Percentiles rank a stretch among this genome's conserved stretches.
phyloP scores from a whole-genome alignment of 2,113 vertebrate genomes.

The Beaufortia kweichowensis region DNA sequence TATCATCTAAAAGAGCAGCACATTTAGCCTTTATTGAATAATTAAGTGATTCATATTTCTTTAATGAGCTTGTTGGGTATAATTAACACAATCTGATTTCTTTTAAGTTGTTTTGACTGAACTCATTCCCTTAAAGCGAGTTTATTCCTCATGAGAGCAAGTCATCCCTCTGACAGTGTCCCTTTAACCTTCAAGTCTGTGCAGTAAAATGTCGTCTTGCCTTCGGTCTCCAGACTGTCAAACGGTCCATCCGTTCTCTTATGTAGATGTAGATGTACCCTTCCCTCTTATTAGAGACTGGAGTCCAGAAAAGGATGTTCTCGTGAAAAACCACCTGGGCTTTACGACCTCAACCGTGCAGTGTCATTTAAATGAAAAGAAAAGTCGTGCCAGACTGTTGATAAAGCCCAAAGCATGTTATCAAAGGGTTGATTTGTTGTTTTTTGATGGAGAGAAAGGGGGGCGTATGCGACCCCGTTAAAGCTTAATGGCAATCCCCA shows the following conservation, averaged over 20 bases:
- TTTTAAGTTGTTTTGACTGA: constrained; percentile 45
- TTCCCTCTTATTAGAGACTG: neutral
- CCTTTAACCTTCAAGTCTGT: constrained; percentile 52
- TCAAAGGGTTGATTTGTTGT: constrained; percentile 16
- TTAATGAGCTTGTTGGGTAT: constrained; percentile 47
- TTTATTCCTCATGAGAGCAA: constrained; percentile 44
- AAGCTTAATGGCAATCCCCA: constrained; percentile 27
- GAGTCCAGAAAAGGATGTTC: neutral
- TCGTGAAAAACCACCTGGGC: neutral
- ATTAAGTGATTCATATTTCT: constrained; percentile 22
- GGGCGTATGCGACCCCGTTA: constrained; percentile 12
- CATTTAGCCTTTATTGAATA: constrained; percentile 7
- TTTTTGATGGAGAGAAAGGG: neutral
- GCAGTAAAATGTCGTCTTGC: constrained; percentile 27
- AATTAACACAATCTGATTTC: constrained; percentile 54
- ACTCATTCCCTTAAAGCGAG: constrained; percentile 35
- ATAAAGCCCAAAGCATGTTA: neutral
- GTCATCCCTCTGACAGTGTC: constrained; percentile 43
- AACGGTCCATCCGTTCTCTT: neutral
- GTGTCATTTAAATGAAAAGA: constrained; percentile 7
- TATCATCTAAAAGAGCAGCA: constrained; percentile 29
- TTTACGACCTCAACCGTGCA: neutral
- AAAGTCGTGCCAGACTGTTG: neutral
- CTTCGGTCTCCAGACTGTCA: constrained; percentile 1
- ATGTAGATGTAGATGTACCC: neutral